A percentile compares a stretch with the other conserved stretches of the same genome.
Evolutionary conservation across 2,113 vertebrate species (phyloP).

Genomic region (Ranitomeya imitator): DNA sequence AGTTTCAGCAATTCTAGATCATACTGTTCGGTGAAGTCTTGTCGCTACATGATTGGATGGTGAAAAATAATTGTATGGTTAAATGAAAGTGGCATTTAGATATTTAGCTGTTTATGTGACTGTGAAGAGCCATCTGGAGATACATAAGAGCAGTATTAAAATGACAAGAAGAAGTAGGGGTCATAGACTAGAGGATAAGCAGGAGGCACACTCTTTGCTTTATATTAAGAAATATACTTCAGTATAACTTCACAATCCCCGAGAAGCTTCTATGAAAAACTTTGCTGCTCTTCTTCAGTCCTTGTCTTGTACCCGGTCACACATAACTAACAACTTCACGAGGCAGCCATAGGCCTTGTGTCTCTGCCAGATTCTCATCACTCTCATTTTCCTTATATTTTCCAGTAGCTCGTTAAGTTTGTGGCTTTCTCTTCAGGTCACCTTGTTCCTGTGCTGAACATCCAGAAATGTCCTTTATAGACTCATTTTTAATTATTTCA

Average conservation of each 20-base stretch:
- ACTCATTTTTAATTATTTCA: slow-evolving; percentile 47
- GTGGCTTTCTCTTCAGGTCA: slow-evolving; percentile 35
- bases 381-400: slow-evolving; percentile 16
- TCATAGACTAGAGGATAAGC: not conserved
- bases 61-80: slow-evolving; percentile 7
- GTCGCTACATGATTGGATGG: not conserved
- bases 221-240: not conserved
- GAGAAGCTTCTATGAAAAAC: not conserved
- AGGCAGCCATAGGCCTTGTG: slow-evolving; percentile 7
- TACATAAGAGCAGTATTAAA: not conserved
- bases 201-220: not conserved
- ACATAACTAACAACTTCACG: not conserved
- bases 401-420: slow-evolving; percentile 36
- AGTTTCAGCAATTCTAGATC: slow-evolving; percentile 11
- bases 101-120: slow-evolving; percentile 27
- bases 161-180: not conserved
- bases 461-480: slow-evolving; percentile 48
- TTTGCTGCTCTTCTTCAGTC: not conserved
- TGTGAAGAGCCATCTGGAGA: slow-evolving; percentile 4
- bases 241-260: not conserved
- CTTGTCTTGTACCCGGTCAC: not conserved
- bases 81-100: slow-evolving; percentile 19
- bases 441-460: slow-evolving; percentile 43
- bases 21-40: not conserved
- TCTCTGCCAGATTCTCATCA: slow-evolving; percentile 37